Percentiles rank a stretch among this genome's conserved stretches.
Conservation (phyloP, 2,113 vertebrate genomes). For the Spermophilus dauricus region DNA sequence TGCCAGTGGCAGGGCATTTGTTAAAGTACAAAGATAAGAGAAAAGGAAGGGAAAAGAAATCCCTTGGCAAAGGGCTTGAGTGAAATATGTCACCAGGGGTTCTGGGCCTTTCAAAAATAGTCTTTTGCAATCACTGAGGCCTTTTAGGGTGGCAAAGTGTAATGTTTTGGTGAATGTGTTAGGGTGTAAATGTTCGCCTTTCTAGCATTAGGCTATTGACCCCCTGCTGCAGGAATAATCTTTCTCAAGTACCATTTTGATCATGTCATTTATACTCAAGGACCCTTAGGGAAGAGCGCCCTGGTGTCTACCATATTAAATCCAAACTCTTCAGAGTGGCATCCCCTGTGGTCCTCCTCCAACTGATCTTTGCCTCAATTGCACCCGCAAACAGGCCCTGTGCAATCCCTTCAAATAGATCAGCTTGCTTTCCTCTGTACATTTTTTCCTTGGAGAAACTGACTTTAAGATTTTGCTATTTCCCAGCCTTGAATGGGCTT, state of each 20-base stretch:
- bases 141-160: conserved; percentile 15
- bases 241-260: conserved; percentile 78
- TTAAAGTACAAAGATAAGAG: conserved; percentile 77
- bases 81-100: conserved; percentile 66
- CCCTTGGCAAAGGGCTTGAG: conserved; percentile 38
- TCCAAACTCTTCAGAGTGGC: conserved; percentile 37
- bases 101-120: conserved; percentile 27
- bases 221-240: conserved; percentile 69
- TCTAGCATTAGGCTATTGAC: conserved; percentile 39
- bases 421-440: neutral
- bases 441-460: neutral
- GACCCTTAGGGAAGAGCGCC: conserved; percentile 57
- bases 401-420: conserved; percentile 1
- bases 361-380: neutral
- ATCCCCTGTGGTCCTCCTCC: neutral
- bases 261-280: conserved; percentile 70
- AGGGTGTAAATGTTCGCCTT: conserved; percentile 45
- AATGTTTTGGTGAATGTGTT: conserved; percentile 54
- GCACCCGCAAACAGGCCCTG: conserved; percentile 30
- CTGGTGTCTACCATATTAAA: conserved; percentile 59
- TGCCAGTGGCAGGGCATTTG: conserved; percentile 80
- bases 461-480: neutral
- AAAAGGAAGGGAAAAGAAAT: conserved; percentile 69
- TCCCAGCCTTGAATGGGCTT: neutral
- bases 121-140: conserved; percentile 61